A percentile compares a stretch with the other conserved stretches of the same genome.
Conservation (phyloP, 2,797 vertebrate species). For the Aplochiton taeniatus region DNA sequence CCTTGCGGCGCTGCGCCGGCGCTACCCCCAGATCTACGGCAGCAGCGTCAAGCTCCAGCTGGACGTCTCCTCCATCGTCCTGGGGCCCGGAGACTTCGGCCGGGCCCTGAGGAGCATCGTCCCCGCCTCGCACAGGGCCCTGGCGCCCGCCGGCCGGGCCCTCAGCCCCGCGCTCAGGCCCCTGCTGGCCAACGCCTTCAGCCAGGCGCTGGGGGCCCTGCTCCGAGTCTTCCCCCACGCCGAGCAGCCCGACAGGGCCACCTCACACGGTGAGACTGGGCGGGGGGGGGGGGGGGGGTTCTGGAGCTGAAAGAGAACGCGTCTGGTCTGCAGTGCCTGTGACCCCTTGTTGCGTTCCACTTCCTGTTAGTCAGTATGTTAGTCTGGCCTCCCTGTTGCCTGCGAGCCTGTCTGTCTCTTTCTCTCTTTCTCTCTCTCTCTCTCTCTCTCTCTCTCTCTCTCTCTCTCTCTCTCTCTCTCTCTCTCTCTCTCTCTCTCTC, state of each 20-base stretch:
- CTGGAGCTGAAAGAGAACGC: no score
- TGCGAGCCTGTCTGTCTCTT: not conserved
- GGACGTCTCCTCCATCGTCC: conserved; percentile 90
- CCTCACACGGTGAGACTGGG: conserved; percentile 82
- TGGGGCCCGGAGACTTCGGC: conserved; percentile 91
- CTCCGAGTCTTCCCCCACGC: conserved; percentile 96
- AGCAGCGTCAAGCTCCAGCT: conserved; percentile 95
- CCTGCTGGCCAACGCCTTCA: conserved; percentile 86
- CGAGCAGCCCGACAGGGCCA: conserved; percentile 86
- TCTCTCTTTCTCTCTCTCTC: not conserved
- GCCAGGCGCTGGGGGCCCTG: conserved; percentile 81
- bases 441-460: not conserved
- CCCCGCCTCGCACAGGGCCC: conserved; percentile 93
- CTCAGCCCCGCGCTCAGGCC: conserved; percentile 88
- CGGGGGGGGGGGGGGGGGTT: no score
- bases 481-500: not conserved
- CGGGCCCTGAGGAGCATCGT: conserved; percentile 93
- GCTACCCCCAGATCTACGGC: conserved; percentile 97
- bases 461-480: conserved; percentile 5
- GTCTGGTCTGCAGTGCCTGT: no score
- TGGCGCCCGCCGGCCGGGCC: conserved; percentile 88
- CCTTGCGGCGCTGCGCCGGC: conserved; percentile 90
- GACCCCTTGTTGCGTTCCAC: no score
- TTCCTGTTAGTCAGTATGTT: no score
- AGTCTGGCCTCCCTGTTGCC: no score